These are phyloP conservation scores for Tachysurus fulvidraco DNA, from an alignment of 2,113 vertebrate species.

Conservation along the genomic window DNA sequence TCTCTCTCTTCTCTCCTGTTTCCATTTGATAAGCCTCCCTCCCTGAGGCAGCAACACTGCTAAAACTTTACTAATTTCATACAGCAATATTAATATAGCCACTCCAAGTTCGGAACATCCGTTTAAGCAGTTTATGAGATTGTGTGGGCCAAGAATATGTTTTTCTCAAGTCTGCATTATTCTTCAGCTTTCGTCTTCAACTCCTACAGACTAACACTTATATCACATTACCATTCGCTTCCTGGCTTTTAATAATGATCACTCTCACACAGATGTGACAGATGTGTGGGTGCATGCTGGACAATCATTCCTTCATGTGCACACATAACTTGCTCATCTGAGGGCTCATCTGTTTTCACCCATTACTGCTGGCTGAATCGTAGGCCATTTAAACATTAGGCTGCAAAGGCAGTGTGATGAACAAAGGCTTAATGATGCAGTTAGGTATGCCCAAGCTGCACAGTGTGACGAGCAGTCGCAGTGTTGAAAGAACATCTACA, in stretches of 20 bases:
- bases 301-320: not conserved
- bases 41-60: constrained; percentile 25
- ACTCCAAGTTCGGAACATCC: constrained; percentile 15
- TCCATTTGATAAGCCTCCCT: constrained; percentile 53
- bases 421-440: constrained; percentile 32
- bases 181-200: not conserved
- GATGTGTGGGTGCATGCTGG: not conserved
- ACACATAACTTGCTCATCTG: not conserved
- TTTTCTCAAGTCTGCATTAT: not conserved
- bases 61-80: constrained; percentile 40
- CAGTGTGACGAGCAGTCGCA: not conserved
- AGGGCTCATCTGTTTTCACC: constrained; percentile 5
- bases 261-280: constrained; percentile 11
- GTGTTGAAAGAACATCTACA: constrained; percentile 1
- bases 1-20: constrained; percentile 44
- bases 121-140: not conserved
- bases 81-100: constrained; percentile 25
- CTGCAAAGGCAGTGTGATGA: not conserved
- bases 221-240: constrained; percentile 24
- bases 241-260: not conserved
- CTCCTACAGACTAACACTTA: constrained; percentile 6
- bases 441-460: constrained; percentile 15
- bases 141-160: not conserved
- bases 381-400: constrained; percentile 15
- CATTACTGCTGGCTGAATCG: not conserved